phyloP scores from a whole-genome alignment of 1,140 invertebrate species.

The Rhopalosiphum padi region DNA sequence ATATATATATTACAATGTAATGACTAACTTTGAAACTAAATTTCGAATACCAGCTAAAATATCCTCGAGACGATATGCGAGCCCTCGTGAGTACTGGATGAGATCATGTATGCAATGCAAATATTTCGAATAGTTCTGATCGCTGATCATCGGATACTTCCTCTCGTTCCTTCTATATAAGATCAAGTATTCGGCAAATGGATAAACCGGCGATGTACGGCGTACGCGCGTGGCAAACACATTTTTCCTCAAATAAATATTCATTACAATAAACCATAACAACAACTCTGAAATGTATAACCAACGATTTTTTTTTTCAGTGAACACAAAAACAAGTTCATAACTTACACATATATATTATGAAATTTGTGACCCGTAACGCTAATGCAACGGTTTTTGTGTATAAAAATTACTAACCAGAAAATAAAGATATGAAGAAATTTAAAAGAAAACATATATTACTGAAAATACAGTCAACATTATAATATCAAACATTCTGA shows the following conservation, averaged over 20 bases:
- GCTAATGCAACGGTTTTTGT: background rate
- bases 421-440: background rate
- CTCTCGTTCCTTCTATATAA: background rate
- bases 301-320: background rate
- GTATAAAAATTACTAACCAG: background rate
- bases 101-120: background rate
- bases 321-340: background rate
- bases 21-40: background rate
- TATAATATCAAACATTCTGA: background rate
- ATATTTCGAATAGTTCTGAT: constrained; percentile 1
- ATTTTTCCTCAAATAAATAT: background rate
- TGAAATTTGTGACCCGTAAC: background rate
- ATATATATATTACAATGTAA: background rate
- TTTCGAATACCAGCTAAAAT: background rate
- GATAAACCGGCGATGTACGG: background rate
- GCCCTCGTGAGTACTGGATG: background rate
- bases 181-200: background rate
- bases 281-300: background rate
- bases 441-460: background rate
- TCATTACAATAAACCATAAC: constrained; percentile 5
- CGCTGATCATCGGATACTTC: background rate
- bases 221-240: background rate
- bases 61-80: background rate
- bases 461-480: background rate
- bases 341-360: background rate